These are phyloP conservation scores for Hemicentrotus pulcherrimus DNA, from an alignment of 35 echinoderm and acorn worm genomes.

Conservation along the genomic window DNA sequence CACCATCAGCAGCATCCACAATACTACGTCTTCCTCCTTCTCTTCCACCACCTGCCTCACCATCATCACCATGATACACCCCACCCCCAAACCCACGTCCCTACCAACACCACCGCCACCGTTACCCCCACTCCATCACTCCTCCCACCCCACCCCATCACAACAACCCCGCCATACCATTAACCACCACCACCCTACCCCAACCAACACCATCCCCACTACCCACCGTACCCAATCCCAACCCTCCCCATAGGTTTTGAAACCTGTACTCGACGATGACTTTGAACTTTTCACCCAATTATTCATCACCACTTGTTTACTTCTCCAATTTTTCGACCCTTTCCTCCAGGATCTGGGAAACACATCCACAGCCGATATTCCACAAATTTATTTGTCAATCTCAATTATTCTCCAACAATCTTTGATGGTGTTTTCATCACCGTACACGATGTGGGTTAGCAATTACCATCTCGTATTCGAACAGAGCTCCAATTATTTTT, in stretches of 20 bases:
- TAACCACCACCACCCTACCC: not conserved
- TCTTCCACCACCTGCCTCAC: too few species aligned
- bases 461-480: conserved; percentile 3
- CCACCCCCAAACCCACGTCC: too few species aligned
- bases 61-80: too few species aligned
- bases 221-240: not conserved
- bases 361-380: conserved; percentile 1
- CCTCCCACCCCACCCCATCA: too few species aligned
- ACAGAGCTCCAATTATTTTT: conserved; percentile 19
- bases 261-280: not conserved
- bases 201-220: not conserved
- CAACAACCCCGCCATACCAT: not conserved
- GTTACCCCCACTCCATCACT: not conserved
- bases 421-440: conserved; percentile 31
- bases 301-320: conserved; percentile 37
- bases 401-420: not conserved
- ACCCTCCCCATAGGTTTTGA: not conserved
- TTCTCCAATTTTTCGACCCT: not conserved
- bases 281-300: conserved; percentile 4
- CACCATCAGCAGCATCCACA: too few species aligned
- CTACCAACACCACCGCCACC: not conserved
- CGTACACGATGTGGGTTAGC: not conserved
- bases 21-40: too few species aligned
- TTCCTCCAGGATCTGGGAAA: not conserved
- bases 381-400: conserved; percentile 20